These are phyloP conservation scores for Parnassius mnemosyne DNA, from an alignment of 2,888 invertebrate species.

Conservation along the genomic window DNA sequence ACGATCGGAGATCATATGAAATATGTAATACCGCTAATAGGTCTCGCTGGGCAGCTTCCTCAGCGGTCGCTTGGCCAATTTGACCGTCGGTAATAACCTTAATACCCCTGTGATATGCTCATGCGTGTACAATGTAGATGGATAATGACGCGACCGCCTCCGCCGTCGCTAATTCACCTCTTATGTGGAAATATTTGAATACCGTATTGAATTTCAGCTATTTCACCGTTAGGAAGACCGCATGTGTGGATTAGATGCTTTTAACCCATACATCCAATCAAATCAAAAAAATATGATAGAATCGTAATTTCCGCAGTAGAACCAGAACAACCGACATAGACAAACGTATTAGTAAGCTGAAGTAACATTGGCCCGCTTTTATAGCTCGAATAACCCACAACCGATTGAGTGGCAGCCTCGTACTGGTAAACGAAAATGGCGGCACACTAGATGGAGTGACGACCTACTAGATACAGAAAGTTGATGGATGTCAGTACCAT, in stretches of 20 bases:
- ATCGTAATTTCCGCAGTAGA: too few relatives aligned
- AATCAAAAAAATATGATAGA: too few relatives aligned
- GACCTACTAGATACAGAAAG: too few relatives aligned
- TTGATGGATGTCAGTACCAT: too few relatives aligned
- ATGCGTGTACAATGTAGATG: conserved; percentile 72
- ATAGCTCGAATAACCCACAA: too few relatives aligned
- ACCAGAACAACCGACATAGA: too few relatives aligned
- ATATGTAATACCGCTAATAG: conserved; percentile 78
- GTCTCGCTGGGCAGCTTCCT: conserved; percentile 75
- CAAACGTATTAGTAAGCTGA: too few relatives aligned
- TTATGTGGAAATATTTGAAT: conserved; percentile 50
- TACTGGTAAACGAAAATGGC: too few relatives aligned
- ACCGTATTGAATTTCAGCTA: conserved; percentile 32
- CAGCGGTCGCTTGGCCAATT: conserved; percentile 76
- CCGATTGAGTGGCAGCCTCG: too few relatives aligned
- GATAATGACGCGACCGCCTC: conserved; percentile 62
- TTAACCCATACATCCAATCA: too few relatives aligned
- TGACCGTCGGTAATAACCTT: conserved; percentile 74
- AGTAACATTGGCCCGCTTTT: too few relatives aligned
- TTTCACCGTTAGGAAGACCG: conserved; percentile 26
- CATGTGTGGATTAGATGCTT: background rate
- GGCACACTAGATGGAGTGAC: too few relatives aligned
- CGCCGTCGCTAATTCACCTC: conserved; percentile 54
- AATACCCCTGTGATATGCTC: conserved; percentile 71
- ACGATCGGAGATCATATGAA: conserved; percentile 72